Evolutionary conservation across 2,888 invertebrate species (phyloP).

Genomic region (Helicoverpa assulta): DNA sequence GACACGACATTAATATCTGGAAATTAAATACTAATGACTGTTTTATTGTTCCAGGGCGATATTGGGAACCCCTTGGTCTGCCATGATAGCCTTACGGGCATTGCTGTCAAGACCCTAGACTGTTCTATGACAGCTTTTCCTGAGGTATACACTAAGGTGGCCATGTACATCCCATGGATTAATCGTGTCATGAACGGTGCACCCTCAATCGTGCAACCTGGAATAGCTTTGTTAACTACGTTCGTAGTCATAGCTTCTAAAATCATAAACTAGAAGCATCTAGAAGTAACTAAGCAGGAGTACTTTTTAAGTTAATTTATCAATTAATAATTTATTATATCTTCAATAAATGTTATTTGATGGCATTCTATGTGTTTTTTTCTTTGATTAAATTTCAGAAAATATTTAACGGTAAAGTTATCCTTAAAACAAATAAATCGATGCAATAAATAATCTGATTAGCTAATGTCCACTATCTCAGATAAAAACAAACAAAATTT

Average conservation of each 20-base stretch:
- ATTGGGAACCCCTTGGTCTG: slow-evolving; percentile 8
- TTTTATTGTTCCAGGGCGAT: slow-evolving; percentile 7
- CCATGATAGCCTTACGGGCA: background rate
- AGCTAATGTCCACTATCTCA: no score
- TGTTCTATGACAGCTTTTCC: background rate
- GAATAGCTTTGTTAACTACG: background rate
- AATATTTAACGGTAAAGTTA: no score
- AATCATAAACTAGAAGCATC: background rate
- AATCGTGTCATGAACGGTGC: background rate
- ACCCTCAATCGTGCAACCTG: background rate
- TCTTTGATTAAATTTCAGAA: no score
- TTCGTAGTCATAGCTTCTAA: background rate
- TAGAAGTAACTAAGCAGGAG: background rate
- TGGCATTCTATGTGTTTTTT: no score
- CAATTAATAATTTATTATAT: no score
- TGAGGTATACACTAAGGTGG: slow-evolving; percentile 5
- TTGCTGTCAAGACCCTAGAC: background rate
- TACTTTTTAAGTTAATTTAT: background rate
- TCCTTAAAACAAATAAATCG: no score
- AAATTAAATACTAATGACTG: no score
- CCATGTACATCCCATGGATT: background rate
- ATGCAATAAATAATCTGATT: no score
- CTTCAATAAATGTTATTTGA: no score
- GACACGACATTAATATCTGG: no score
- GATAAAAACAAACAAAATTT: no score